A percentile compares a stretch with the other conserved stretches of the same genome.
Evolutionary conservation across 2,797 vertebrate species (phyloP).

Genomic region (Phaenicophaeus curvirostris): DNA sequence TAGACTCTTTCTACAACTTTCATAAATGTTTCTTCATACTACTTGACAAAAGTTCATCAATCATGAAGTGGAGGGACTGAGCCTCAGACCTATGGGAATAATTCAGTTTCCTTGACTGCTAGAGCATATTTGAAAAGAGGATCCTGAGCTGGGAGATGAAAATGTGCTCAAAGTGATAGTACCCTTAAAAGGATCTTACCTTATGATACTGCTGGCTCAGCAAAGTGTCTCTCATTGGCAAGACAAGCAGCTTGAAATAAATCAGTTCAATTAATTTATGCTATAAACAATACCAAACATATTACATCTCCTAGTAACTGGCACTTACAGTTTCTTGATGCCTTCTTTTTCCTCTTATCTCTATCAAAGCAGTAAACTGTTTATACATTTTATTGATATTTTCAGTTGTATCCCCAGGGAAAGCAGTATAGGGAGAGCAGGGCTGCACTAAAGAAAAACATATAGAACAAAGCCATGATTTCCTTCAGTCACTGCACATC

Average conservation of each 20-base stretch:
- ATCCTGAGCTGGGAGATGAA: not conserved
- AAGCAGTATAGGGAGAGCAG: not conserved
- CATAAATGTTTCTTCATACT: not conserved
- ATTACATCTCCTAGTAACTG: not conserved
- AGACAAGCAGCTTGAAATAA: slow-evolving; percentile 10
- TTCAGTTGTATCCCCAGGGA: not conserved
- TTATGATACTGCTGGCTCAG: not conserved
- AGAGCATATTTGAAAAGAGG: not conserved
- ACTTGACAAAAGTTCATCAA: not conserved
- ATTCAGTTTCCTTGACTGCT: not conserved
- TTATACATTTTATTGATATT: slow-evolving; percentile 12
- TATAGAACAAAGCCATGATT: slow-evolving; percentile 62
- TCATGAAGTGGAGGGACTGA: not conserved
- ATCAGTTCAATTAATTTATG: not conserved
- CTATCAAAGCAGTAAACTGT: not conserved
- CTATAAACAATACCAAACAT: not conserved
- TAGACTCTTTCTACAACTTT: not conserved
- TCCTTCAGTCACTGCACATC: slow-evolving; percentile 67
- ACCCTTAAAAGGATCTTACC: not conserved
- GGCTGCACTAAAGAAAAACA: slow-evolving; percentile 1
- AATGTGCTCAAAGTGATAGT: not conserved
- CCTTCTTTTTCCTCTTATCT: not conserved
- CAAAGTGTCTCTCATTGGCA: not conserved
- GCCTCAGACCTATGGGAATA: not conserved
- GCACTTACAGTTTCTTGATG: not conserved